These are phyloP conservation scores for Pocota personata DNA, from an alignment of 2,888 invertebrate genomes.

Conservation along the genomic window DNA sequence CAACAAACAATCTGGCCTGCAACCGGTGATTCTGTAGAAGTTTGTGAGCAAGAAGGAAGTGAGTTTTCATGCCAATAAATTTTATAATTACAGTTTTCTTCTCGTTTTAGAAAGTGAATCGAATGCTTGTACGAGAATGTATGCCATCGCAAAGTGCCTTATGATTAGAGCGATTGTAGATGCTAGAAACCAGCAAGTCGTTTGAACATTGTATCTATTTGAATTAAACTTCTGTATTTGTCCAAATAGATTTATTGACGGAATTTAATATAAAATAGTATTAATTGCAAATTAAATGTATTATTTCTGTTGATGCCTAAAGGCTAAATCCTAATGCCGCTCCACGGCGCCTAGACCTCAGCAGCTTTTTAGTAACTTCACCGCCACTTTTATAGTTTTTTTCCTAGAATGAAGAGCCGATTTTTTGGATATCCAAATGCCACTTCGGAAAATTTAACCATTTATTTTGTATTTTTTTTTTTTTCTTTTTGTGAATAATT, in stretches of 20 bases:
- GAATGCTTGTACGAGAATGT: constrained; percentile 84
- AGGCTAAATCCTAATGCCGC: too few relatives aligned
- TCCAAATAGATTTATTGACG: not conserved
- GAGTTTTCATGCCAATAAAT: not conserved
- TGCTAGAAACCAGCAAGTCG: constrained; percentile 74
- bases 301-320: not conserved
- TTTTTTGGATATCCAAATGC: too few relatives aligned
- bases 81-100: constrained; percentile 74
- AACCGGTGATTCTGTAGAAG: constrained; percentile 79
- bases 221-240: not conserved
- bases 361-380: too few relatives aligned
- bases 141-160: constrained; percentile 84
- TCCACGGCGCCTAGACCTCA: too few relatives aligned
- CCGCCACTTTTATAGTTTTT: too few relatives aligned
- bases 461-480: too few relatives aligned
- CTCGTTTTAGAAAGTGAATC: constrained; percentile 77
- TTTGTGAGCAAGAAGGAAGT: constrained; percentile 80
- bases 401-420: too few relatives aligned
- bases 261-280: not conserved
- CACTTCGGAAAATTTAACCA: too few relatives aligned
- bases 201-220: not conserved
- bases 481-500: too few relatives aligned
- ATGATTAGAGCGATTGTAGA: constrained; percentile 81
- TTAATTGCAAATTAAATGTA: not conserved
- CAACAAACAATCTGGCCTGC: constrained; percentile 82